These are phyloP conservation scores for Pharmacophagus antenor DNA, from an alignment of 2,888 invertebrate genomes.

Conservation along the genomic window DNA sequence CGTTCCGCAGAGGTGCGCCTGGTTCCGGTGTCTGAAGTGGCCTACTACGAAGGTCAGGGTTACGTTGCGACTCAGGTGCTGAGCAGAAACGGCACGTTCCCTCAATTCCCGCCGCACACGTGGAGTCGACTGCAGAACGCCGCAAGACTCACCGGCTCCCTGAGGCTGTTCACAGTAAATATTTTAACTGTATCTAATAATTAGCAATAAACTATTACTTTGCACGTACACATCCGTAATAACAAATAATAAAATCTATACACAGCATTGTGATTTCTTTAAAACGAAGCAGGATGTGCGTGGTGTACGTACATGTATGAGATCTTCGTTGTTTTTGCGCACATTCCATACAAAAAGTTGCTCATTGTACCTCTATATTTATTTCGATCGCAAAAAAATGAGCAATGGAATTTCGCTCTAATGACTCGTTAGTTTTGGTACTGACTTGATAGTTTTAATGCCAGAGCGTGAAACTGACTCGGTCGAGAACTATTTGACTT, in stretches of 20 bases:
- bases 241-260: not conserved
- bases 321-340: conserved; percentile 63
- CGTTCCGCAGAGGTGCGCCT: conserved; percentile 77
- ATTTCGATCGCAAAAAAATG: conserved; percentile 63
- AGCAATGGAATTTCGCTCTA: conserved; percentile 65
- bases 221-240: no score
- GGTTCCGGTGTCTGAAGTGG: conserved; percentile 77
- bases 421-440: conserved; percentile 71
- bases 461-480: conserved; percentile 49
- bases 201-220: not conserved
- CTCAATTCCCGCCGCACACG: conserved; percentile 75
- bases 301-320: conserved; percentile 41
- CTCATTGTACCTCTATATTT: conserved; percentile 62
- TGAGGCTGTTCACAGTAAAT: conserved; percentile 70
- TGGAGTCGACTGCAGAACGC: conserved; percentile 74
- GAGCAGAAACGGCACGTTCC: conserved; percentile 76
- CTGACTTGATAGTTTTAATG: conserved; percentile 65
- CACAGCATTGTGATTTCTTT: conserved; percentile 43
- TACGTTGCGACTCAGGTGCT: conserved; percentile 75
- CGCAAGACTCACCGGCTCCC: conserved; percentile 63
- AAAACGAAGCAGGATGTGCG: conserved; percentile 59
- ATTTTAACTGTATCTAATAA: conserved; percentile 28
- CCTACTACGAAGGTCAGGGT: conserved; percentile 75
- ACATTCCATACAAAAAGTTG: conserved; percentile 74
- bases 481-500: conserved; percentile 14